Evolutionary conservation across 2,113 vertebrate genomes (phyloP), one percentile per base, ranked within the genome.

Genomic region (Chunga burmeisteri): DNA sequence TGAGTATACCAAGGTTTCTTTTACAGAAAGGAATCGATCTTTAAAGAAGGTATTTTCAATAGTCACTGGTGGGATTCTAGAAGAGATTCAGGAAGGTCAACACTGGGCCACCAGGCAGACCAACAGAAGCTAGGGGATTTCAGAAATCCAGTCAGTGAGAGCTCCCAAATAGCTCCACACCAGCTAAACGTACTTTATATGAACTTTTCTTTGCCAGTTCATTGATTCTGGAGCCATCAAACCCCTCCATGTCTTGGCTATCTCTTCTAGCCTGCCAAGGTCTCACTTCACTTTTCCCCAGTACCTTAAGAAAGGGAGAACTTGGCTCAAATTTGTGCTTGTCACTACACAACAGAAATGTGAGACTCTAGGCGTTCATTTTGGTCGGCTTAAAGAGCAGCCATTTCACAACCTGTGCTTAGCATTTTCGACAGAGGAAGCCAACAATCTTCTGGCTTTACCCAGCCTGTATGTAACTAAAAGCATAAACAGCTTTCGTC

Each of bases 261-360:
- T 66, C 67, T 92, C 55, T 67, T 91, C 86, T 38, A 89, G 42
- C 65, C 73, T 90, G 81, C 70, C 53, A 85, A 85, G 12, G 70
- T 80, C 92, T 90, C 58, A 56, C 59, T 94, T 90, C 70, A 86
- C 72, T 93, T 95, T 90, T 46, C 40, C 50, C 22, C 13, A 47
- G 13, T 91, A 95, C 61, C 23, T 95, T 77, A 85, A 73, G 36
- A 91, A 94, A 94, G 20, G 77, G 49, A 87, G 53, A 90, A 49
- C 27, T 81, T 90, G 87, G 84, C 81, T 95, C 58, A 77, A 40
- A 77, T 40, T 21, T 87, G 34, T 68, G 30, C 38, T 84, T 87
- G 61, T 85, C 89, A 82, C 46, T 55, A 88, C 30, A 87, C 44
- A 81, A 84, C 34, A 91, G 83, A 93, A 89, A 94, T 40, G 65